Conservation (phyloP, 2,797 vertebrate species). For the Cirrhinus mrigala region DNA sequence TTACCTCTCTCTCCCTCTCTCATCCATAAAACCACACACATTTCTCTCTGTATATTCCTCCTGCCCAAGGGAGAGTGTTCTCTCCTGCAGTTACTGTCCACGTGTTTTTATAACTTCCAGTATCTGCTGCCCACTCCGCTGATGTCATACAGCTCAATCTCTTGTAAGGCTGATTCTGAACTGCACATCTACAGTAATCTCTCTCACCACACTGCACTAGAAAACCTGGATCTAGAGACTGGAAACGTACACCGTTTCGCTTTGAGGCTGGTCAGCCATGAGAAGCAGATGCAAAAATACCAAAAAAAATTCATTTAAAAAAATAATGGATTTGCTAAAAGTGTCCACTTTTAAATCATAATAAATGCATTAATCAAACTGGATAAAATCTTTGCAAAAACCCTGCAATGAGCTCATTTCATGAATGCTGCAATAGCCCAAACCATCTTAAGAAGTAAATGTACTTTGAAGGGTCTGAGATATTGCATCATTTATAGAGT, state of each 20-base stretch:
- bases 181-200: slow-evolving; percentile 41
- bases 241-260: background rate
- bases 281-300: background rate
- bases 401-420: background rate
- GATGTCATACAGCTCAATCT: slow-evolving; percentile 50
- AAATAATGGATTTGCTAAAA: slow-evolving; percentile 1
- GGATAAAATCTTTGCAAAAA: background rate
- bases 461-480: background rate
- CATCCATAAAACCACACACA: slow-evolving; percentile 42
- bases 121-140: slow-evolving; percentile 58
- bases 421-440: background rate
- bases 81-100: slow-evolving; percentile 60
- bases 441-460: background rate
- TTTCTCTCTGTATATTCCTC: slow-evolving; percentile 39
- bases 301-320: background rate
- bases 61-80: slow-evolving; percentile 59
- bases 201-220: slow-evolving; percentile 1
- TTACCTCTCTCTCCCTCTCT: slow-evolving; percentile 40
- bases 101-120: slow-evolving; percentile 59
- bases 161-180: slow-evolving; percentile 31
- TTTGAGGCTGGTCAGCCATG: background rate
- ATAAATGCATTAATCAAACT: slow-evolving; percentile 11
- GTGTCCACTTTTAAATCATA: background rate
- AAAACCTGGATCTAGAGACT: slow-evolving; percentile 5
- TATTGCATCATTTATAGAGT: background rate